Conservation (phyloP, 2,888 invertebrate species). For the Cactoblastis cactorum region DNA sequence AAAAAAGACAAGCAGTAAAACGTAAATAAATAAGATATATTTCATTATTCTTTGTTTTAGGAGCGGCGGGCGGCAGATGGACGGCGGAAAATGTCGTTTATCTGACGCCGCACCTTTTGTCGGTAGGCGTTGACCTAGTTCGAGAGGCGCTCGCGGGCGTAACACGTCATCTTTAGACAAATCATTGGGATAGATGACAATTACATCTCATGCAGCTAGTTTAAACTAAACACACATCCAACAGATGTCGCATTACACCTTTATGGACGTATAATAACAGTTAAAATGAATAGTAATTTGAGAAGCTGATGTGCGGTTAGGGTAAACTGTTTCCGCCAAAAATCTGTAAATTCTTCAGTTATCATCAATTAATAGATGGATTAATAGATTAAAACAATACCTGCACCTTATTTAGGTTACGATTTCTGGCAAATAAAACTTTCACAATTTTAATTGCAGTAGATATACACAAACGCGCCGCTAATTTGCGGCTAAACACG, state of each 20-base stretch:
- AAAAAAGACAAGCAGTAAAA: slow-evolving; percentile 49
- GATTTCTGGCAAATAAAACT: slow-evolving; percentile 29
- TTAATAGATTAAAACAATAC: no score
- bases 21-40: slow-evolving; percentile 67
- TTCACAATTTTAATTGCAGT: slow-evolving; percentile 40
- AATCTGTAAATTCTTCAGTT: no score
- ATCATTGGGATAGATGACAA: slow-evolving; percentile 42
- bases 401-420: slow-evolving; percentile 10
- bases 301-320: no score
- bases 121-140: slow-evolving; percentile 74
- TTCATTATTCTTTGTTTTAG: slow-evolving; percentile 71
- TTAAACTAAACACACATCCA: no score
- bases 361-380: no score
- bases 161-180: slow-evolving; percentile 55
- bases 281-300: no score
- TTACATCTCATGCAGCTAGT: no score
- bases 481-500: slow-evolving; percentile 52
- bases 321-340: no score
- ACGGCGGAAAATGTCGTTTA: slow-evolving; percentile 71
- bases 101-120: slow-evolving; percentile 76
- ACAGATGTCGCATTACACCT: no score
- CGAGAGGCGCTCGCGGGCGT: slow-evolving; percentile 57
- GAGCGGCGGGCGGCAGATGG: slow-evolving; percentile 63
- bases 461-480: slow-evolving; percentile 41
- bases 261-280: no score